Evolutionary conservation across 2,113 vertebrate genomes (phyloP).

Genomic region (Sinocyclocheilus anophthalmus): DNA sequence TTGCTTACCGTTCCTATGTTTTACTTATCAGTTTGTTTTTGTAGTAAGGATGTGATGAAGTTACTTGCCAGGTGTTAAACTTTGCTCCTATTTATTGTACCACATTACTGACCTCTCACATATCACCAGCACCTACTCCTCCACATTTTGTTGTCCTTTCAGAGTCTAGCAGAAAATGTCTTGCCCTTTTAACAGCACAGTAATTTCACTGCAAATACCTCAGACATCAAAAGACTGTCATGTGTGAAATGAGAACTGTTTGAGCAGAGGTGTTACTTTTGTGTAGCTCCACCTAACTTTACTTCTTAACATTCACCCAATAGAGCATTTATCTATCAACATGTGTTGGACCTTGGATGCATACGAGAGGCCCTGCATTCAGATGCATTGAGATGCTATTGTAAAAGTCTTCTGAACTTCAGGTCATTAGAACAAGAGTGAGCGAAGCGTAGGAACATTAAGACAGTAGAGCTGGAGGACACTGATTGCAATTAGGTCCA

Average conservation of each 20-base stretch:
- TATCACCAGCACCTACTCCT: not conserved
- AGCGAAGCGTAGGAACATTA: slow-evolving; percentile 36
- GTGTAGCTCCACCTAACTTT: slow-evolving; percentile 6
- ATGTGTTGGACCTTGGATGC: slow-evolving; percentile 51
- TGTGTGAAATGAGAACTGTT: slow-evolving; percentile 56
- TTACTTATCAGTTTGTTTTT: not conserved
- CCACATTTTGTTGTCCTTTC: not conserved
- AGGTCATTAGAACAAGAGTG: slow-evolving; percentile 34
- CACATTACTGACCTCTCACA: slow-evolving; percentile 9
- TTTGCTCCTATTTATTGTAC: not conserved
- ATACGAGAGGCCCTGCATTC: slow-evolving; percentile 62
- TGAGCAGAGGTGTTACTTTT: slow-evolving; percentile 64
- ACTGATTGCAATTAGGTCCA: slow-evolving; percentile 74
- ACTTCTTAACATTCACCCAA: slow-evolving; percentile 51
- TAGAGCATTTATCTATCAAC: slow-evolving; percentile 54
- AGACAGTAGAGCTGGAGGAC: slow-evolving; percentile 62
- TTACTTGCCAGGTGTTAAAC: not conserved
- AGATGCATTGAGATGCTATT: slow-evolving; percentile 51
- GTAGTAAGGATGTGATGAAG: not conserved
- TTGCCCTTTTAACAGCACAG: slow-evolving; percentile 37
- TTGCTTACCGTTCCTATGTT: too few relatives aligned
- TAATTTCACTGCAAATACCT: slow-evolving; percentile 43
- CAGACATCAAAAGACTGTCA: slow-evolving; percentile 62
- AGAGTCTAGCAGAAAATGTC: slow-evolving; percentile 13
- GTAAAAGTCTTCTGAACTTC: slow-evolving; percentile 56